These are phyloP conservation scores for Xiphophorus couchianus DNA, from an alignment of 2,113 vertebrate genomes.

Conservation along the genomic window DNA sequence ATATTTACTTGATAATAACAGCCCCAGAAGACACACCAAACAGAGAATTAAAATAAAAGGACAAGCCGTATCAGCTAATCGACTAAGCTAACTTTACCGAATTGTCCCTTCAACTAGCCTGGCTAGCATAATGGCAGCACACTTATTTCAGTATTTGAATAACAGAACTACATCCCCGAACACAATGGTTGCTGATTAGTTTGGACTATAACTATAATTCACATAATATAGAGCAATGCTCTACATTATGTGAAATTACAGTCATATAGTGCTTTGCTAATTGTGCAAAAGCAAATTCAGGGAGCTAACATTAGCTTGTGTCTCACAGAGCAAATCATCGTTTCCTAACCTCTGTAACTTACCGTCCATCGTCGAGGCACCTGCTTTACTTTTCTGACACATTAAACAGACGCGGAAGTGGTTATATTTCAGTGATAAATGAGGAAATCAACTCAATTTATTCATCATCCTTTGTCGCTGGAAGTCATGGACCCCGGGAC, in stretches of 20 bases:
- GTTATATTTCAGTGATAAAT: not conserved
- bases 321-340: constrained; percentile 22
- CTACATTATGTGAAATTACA: too few relatives aligned
- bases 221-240: not conserved
- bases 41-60: not conserved
- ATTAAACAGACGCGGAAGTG: not conserved
- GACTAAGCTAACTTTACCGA: not conserved
- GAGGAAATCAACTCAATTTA: constrained; percentile 57
- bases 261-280: not conserved
- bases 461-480: constrained; percentile 63
- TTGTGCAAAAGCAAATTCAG: constrained; percentile 12
- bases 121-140: constrained; percentile 29
- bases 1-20: not conserved
- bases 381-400: not conserved
- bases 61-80: not conserved
- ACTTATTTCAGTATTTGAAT: too few relatives aligned
- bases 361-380: constrained; percentile 43
- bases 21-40: not conserved
- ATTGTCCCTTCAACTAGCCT: constrained; percentile 9
- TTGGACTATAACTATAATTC: not conserved
- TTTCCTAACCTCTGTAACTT: constrained; percentile 24
- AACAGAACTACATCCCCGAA: not conserved
- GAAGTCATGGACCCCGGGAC: constrained; percentile 10
- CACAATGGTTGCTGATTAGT: not conserved
- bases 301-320: constrained; percentile 42